Base-by-base conservation (phyloP, 2,888 invertebrate genomes). In the Dicranocentrus wangi region DNA sequence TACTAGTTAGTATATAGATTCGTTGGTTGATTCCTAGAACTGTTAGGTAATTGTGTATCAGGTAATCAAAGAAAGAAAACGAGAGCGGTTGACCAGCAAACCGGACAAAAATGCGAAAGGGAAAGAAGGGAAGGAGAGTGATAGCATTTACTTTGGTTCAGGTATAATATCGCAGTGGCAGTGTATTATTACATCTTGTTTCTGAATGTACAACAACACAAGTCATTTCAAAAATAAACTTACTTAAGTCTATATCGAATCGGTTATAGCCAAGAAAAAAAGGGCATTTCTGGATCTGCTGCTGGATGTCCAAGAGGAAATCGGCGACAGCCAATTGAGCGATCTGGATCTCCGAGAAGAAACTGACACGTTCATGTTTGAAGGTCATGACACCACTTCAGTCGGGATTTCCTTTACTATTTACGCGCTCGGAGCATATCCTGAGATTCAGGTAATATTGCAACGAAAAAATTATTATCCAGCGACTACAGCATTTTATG, bases 251-350 rank as follows among this genome's bases (percentile, higher is more conserved):
- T 65, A n/a, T n/a, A n/a, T n/a, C n/a, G n/a, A n/a, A n/a, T n/a
- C n/a, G n/a, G n/a, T n/a, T n/a, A n/a, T 60, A 68, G 79, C 63
- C 0, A 87, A 87, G 75, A 87, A 87, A 42, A 87, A 89, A 21
- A 85, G 89, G 32, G 90, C 90, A 1, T 90, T 91, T 86, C 88
- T 92, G 39, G 92, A 92, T 87, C 87, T 91, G 84, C 86, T 92
- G 1, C 87, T 92, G 19, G 89, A 90, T 83, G 88, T 89, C 84
- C 88, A 89, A 0, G 86, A 89, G 1, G 87, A 89, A 1, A 87
- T 89, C 17, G 90, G 89, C 13, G 0, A 85, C 87, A 0, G 43
- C 83, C 1, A 87, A 13, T 27, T 89, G 1, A 85, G 87, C 2
- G 88, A 89, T 71, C 77, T 83, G 2, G 89, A 89, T 61, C 88